A percentile compares a stretch with the other conserved stretches of the same genome.
Conservation (phyloP, 1,140 invertebrate species). For the Drosophila tropicalis region DNA sequence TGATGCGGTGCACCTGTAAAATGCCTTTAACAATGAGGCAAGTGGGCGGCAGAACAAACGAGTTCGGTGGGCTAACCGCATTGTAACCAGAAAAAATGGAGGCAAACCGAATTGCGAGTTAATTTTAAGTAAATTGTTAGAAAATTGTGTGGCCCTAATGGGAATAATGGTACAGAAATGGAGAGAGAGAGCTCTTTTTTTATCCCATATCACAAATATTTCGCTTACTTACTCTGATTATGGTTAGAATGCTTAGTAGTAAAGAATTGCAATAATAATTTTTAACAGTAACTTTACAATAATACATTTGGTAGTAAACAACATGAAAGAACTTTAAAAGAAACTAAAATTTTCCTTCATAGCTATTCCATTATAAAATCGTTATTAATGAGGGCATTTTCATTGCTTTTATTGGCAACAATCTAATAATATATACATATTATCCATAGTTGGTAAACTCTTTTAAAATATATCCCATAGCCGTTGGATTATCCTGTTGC, state of each 20-base stretch:
- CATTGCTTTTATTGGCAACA: constrained; percentile 27
- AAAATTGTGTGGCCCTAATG: constrained; percentile 58
- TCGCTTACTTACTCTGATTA: too few relatives aligned
- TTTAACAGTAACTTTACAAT: too few relatives aligned
- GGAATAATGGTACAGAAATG: constrained; percentile 43
- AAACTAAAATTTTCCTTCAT: too few relatives aligned
- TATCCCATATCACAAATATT: too few relatives aligned
- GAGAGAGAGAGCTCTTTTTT: background rate
- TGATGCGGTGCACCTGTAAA: constrained; percentile 79
- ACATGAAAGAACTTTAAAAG: too few relatives aligned
- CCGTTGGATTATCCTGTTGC: constrained; percentile 77
- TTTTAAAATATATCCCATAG: constrained; percentile 69
- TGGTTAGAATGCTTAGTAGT: too few relatives aligned
- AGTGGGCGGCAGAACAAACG: constrained; percentile 22
- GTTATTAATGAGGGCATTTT: background rate
- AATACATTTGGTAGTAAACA: too few relatives aligned
- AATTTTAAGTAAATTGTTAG: constrained; percentile 77
- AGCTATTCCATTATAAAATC: too few relatives aligned
- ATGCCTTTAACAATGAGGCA: constrained; percentile 54
- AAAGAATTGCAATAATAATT: too few relatives aligned
- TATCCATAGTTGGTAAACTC: constrained; percentile 61
- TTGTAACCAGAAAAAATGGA: constrained; percentile 43
- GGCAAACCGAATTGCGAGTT: constrained; percentile 54
- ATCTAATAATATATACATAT: background rate
- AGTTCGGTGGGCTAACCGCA: constrained; percentile 55